A percentile compares a stretch with the other conserved stretches of the same genome.
Evolutionary conservation across 1,140 invertebrate genomes (phyloP).

Genomic region (Aphis craccivora): DNA sequence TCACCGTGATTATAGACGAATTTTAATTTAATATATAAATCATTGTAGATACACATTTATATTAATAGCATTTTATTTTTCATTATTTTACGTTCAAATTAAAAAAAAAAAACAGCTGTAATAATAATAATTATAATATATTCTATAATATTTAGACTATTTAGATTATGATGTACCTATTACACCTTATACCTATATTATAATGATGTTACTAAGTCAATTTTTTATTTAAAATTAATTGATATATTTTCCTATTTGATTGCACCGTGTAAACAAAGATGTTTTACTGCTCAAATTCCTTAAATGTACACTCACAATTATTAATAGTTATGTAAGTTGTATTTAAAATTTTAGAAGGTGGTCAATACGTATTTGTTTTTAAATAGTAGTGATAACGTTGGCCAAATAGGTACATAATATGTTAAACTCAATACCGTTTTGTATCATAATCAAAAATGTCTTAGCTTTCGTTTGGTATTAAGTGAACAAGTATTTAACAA

Average conservation of each 20-base stretch:
- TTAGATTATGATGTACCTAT: neutral
- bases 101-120: neutral
- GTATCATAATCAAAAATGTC: neutral
- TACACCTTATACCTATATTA: too few relatives aligned
- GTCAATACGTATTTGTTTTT: neutral
- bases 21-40: constrained; percentile 23
- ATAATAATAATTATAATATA: neutral
- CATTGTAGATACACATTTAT: neutral
- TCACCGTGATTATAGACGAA: neutral
- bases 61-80: neutral
- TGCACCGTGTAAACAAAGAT: neutral
- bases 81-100: neutral
- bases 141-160: too few relatives aligned
- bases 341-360: neutral
- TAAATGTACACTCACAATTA: too few relatives aligned
- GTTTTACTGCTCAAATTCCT: neutral
- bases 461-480: neutral
- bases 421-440: neutral
- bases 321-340: too few relatives aligned
- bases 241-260: neutral
- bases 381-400: neutral
- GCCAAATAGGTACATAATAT: too few relatives aligned
- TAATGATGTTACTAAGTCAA: neutral
- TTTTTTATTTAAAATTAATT: neutral
- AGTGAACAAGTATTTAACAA: neutral